A percentile compares a stretch with the other conserved stretches of the same genome.
Evolutionary conservation across 92 coral and sea anemone species (phyloP).

Genomic region (Palythoa caribaeorum): DNA sequence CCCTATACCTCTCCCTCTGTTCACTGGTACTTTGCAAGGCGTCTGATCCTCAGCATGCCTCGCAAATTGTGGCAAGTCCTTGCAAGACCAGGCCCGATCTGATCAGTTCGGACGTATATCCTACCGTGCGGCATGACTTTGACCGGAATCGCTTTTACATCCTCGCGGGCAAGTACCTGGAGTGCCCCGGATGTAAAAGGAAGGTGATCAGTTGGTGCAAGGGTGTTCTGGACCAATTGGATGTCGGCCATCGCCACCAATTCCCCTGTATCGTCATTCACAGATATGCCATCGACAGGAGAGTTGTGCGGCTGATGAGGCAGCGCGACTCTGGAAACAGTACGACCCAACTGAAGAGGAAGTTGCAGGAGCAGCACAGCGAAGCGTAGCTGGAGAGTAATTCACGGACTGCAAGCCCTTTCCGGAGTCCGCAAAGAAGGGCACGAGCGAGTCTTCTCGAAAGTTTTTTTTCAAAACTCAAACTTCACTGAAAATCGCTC

Average conservation of each 20-base stretch:
- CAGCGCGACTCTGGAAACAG: slow-evolving; percentile 52
- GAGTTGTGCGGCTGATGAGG: slow-evolving; percentile 52
- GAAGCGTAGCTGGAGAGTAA: slow-evolving; percentile 60
- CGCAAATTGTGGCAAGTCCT: slow-evolving; percentile 65
- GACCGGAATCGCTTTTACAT: slow-evolving; percentile 27
- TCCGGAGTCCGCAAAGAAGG: slow-evolving; percentile 6
- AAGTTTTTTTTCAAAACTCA: no score
- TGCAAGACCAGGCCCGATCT: neutral
- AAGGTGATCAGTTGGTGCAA: slow-evolving; percentile 17
- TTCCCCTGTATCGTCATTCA: slow-evolving; percentile 14
- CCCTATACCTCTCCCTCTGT: slow-evolving; percentile 45
- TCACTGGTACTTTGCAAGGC: slow-evolving; percentile 48
- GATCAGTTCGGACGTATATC: slow-evolving; percentile 15
- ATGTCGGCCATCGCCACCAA: slow-evolving; percentile 24
- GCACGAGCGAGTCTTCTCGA: neutral
- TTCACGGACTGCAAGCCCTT: slow-evolving; percentile 63
- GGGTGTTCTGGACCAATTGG: slow-evolving; percentile 23
- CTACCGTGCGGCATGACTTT: slow-evolving; percentile 26
- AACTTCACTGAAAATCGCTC: no score
- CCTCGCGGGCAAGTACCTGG: slow-evolving; percentile 14
- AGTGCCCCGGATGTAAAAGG: slow-evolving; percentile 8
- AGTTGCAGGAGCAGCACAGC: slow-evolving; percentile 53
- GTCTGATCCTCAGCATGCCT: slow-evolving; percentile 64
- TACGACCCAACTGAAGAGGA: slow-evolving; percentile 39
- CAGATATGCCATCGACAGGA: slow-evolving; percentile 44